Evolutionary conservation across 2,797 vertebrate species (phyloP).

Genomic region (Peromyscus nudipes): DNA sequence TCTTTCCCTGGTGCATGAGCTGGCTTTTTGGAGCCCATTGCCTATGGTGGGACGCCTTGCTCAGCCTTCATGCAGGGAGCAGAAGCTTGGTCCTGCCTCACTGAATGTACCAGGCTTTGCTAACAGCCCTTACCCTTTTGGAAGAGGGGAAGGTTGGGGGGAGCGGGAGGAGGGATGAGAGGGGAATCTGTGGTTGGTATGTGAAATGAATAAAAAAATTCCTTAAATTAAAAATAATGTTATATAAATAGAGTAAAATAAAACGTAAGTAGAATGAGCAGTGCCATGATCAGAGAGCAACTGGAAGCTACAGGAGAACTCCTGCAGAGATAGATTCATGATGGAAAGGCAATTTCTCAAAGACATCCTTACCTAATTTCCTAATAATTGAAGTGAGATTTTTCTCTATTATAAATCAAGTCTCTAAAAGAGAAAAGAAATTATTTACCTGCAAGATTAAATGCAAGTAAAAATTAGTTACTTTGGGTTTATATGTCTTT

Average conservation of each 20-base stretch:
- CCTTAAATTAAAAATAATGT: neutral
- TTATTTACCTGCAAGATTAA: conserved; percentile 33
- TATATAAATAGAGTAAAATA: neutral
- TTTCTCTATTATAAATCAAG: conserved; percentile 14
- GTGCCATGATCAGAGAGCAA: neutral
- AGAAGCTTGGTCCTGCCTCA: no score
- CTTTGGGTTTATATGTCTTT: conserved; percentile 27
- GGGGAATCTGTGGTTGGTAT: no score
- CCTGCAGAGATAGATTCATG: neutral
- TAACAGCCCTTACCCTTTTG: no score
- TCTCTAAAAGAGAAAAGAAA: conserved; percentile 52
- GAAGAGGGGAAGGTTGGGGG: no score
- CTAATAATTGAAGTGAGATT: conserved; percentile 45
- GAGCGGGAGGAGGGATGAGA: no score
- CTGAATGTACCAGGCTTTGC: no score
- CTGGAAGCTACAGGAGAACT: rapidly evolving
- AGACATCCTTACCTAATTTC: conserved; percentile 38
- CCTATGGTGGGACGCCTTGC: no score
- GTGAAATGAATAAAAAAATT: no score
- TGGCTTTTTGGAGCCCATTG: no score
- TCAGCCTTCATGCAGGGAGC: no score
- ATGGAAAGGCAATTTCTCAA: neutral
- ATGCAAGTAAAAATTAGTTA: neutral
- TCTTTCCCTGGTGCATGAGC: no score
- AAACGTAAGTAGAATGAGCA: neutral